Percentiles rank a stretch among this genome's conserved stretches.
Evolutionary conservation across 2,113 vertebrate species (phyloP).

Genomic region (Rhynchomys soricoides): DNA sequence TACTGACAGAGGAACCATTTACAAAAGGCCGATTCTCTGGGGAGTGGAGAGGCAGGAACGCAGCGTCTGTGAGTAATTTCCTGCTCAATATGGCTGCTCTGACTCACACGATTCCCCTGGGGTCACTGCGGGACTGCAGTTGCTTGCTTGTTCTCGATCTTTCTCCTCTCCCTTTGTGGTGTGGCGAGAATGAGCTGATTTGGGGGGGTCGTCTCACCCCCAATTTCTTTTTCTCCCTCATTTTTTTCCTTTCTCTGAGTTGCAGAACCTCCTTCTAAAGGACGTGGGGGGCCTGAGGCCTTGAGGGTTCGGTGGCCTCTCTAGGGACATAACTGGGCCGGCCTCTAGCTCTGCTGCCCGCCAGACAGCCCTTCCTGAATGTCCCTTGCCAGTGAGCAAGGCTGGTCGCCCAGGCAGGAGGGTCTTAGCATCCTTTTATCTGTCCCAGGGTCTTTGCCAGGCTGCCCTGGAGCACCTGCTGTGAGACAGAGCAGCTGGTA

Average conservation of each 20-base stretch:
- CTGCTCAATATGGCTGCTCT: slow-evolving; percentile 98
- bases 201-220: slow-evolving; percentile 72
- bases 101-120: slow-evolving; percentile 93
- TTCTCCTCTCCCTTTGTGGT: slow-evolving; percentile 85
- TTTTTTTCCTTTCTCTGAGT: slow-evolving; percentile 30
- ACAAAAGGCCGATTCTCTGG: slow-evolving; percentile 92
- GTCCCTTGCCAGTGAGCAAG: background rate
- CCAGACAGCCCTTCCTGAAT: background rate
- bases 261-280: background rate
- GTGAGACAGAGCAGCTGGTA: background rate
- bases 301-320: background rate
- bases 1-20: slow-evolving; percentile 93
- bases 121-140: slow-evolving; percentile 89
- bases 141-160: slow-evolving; percentile 83
- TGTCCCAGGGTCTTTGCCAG: background rate
- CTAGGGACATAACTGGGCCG: background rate
- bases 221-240: slow-evolving; percentile 62
- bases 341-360: background rate
- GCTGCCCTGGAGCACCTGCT: background rate
- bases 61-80: slow-evolving; percentile 98
- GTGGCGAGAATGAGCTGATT: slow-evolving; percentile 80
- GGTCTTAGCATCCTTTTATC: background rate
- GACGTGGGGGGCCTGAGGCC: background rate
- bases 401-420: background rate
- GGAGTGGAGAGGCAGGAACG: slow-evolving; percentile 90